Conservation (phyloP, 2,797 vertebrate species). For the Bucorvus abyssinicus region DNA sequence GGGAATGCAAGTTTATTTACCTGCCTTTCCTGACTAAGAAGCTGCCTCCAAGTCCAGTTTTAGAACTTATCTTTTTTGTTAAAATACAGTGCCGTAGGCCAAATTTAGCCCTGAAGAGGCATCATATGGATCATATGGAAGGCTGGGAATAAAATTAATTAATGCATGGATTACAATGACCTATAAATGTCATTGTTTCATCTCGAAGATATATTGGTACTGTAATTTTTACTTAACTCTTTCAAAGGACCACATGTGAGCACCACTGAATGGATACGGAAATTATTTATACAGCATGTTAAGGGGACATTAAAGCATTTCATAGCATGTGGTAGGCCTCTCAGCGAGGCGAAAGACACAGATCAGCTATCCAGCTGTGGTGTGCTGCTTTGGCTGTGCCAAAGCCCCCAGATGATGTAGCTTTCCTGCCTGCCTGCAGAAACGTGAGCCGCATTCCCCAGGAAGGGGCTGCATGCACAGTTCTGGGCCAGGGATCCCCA, state of each 20-base stretch:
- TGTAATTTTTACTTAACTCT: conserved; percentile 70
- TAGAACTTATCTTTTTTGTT: conserved; percentile 31
- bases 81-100: neutral
- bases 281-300: conserved; percentile 62
- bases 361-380: conserved; percentile 60
- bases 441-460: neutral
- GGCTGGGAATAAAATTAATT: conserved; percentile 70
- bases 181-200: conserved; percentile 73
- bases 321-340: conserved; percentile 45
- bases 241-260: conserved; percentile 71
- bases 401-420: conserved; percentile 50
- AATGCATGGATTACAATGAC: conserved; percentile 71
- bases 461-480: neutral
- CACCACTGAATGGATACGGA: conserved; percentile 36
- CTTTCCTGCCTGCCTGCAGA: neutral
- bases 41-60: conserved; percentile 21
- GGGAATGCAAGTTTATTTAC: neutral
- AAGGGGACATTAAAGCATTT: conserved; percentile 62
- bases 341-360: conserved; percentile 14
- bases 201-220: conserved; percentile 65
- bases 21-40: conserved; percentile 45
- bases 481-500: neutral
- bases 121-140: conserved; percentile 67
- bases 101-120: conserved; percentile 52
- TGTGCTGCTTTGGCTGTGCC: conserved; percentile 25